A percentile compares a stretch with the other conserved stretches of the same genome.
Evolutionary conservation across 2,888 invertebrate genomes (phyloP).

Genomic region (Arge pagana): DNA sequence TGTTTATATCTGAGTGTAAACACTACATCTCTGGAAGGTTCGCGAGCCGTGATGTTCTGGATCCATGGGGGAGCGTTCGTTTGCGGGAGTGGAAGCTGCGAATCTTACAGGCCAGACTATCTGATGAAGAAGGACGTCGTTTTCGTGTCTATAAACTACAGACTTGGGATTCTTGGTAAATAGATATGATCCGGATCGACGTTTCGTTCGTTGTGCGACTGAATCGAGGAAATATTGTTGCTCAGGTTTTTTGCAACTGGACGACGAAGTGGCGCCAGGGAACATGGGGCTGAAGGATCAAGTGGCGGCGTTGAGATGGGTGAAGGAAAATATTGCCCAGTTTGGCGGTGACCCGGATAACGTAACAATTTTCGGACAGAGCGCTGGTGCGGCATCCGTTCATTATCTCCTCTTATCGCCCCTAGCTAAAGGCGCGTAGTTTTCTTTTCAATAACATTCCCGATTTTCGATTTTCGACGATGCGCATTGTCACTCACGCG

Average conservation of each 20-base stretch:
- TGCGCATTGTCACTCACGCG: no score
- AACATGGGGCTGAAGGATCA: constrained; percentile 48
- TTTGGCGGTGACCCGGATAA: constrained; percentile 47
- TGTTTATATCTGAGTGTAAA: constrained; percentile 61
- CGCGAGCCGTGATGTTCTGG: constrained; percentile 13
- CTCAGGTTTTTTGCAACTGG: constrained; percentile 46
- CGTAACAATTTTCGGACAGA: constrained; percentile 44
- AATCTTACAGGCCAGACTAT: constrained; percentile 3
- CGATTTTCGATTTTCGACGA: no score
- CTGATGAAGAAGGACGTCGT: constrained; percentile 4
- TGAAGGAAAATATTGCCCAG: constrained; percentile 41
- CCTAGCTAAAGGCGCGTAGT: constrained; percentile 37
- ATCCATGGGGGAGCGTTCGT: constrained; percentile 14
- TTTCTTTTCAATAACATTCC: neutral
- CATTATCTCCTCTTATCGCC: constrained; percentile 40
- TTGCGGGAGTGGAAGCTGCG: neutral
- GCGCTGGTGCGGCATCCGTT: constrained; percentile 37
- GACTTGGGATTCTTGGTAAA: constrained; percentile 12
- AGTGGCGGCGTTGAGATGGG: constrained; percentile 43
- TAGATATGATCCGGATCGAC: neutral
- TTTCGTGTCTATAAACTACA: constrained; percentile 12
- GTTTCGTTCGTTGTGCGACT: no score
- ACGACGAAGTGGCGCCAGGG: constrained; percentile 39
- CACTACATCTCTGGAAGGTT: constrained; percentile 33
- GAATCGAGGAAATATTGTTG: no score